Evolutionary conservation across 2,113 vertebrate genomes (phyloP), one percentile per base, ranked within the genome.

Genomic region (Tetrax tetrax): DNA sequence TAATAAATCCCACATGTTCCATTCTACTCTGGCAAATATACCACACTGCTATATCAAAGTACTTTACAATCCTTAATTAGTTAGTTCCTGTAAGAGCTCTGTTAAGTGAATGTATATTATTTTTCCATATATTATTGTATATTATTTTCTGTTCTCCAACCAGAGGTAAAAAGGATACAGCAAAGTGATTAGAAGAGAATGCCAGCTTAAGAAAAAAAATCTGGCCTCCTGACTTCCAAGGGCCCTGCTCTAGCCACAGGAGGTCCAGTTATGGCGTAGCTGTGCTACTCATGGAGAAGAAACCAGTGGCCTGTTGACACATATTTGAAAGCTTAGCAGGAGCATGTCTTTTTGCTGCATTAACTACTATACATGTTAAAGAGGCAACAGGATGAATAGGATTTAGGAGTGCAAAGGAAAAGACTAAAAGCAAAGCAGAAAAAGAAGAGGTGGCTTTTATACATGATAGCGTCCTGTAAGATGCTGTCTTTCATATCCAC

Each of bases 1-100:
- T 94, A 96, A 95, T 82, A 95, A 95, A 95, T 92, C 50, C 48
- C 89, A 95, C 91, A 89, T 64, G 83, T 87, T 95, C 57, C 65
- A 53, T 87, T 87, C 77, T 74, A 29, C 54, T 72, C 65, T 28
- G 56, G 87, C 74, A 89, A 90, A 94, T 91, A 78, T 27, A 95
- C 63, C 74, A 85, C 63, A 29, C 50, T 65, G 66, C 63, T 78
- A 16, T 69, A 87, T 70, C 91, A 79, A 89, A 94, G 81, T 57
- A 75, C 74, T 89, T 89, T 45, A 85, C 65, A 92, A 23, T 50
- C 65, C 74, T 70, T 94, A 87, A 95, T 95, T 87, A 94, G 89
- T 89, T 82, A 91, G 59, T 87, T 89, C 77, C 70, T 84, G 20
- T 35, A 94, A 92, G 70, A 94, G 83, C 57, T 87, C 60, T 82